A percentile compares a stretch with the other conserved stretches of the same genome.
Evolutionary conservation across 2,888 invertebrate species (phyloP).

Genomic region (Drepana falcataria): DNA sequence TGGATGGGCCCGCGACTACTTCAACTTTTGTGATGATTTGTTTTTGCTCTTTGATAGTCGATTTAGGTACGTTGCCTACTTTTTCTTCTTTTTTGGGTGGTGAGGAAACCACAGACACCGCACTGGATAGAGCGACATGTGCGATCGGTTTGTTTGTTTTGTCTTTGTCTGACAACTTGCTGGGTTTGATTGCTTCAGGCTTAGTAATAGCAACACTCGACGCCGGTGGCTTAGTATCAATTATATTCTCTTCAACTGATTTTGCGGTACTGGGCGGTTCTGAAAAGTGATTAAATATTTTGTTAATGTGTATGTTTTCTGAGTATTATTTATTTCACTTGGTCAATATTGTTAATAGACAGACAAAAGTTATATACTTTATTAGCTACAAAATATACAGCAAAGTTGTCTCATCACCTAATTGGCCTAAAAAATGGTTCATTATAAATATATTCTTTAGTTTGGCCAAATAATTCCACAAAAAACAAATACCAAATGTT

Average conservation of each 20-base stretch:
- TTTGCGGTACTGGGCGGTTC: constrained; percentile 67
- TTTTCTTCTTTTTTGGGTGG: constrained; percentile 70
- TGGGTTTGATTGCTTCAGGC: constrained; percentile 68
- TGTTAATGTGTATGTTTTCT: constrained; percentile 1
- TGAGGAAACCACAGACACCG: constrained; percentile 58
- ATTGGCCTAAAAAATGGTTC: no score
- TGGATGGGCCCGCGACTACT: constrained; percentile 75
- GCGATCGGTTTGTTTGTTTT: constrained; percentile 58
- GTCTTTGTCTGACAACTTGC: constrained; percentile 59
- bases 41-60: constrained; percentile 64
- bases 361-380: no score
- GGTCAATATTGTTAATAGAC: no score
- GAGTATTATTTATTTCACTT: no score
- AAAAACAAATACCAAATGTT: no score
- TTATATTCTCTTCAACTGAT: constrained; percentile 65
- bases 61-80: constrained; percentile 60
- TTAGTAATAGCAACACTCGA: constrained; percentile 53
- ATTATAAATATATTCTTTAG: no score
- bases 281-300: constrained; percentile 31
- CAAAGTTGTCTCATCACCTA: no score
- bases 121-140: constrained; percentile 56
- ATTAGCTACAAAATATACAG: no score
- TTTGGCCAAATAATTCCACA: no score
- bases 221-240: constrained; percentile 70
- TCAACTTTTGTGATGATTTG: constrained; percentile 75